Evolutionary conservation across 23 tunicate species (phyloP), one percentile per base, ranked within the genome.

Genomic region (Aplidium turbinatum): DNA sequence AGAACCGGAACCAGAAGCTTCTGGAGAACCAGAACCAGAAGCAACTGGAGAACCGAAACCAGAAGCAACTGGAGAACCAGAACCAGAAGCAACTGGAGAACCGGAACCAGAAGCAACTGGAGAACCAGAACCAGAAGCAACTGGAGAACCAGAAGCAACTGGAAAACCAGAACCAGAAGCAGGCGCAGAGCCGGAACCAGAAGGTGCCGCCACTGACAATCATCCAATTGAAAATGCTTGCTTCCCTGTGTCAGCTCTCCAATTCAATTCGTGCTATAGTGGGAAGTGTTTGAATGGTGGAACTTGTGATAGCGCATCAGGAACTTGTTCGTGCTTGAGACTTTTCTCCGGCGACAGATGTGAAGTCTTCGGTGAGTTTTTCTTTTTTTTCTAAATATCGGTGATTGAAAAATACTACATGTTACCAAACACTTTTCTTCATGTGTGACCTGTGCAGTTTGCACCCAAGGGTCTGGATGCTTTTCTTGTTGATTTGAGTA

Each of bases 231-330:
- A n/a, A n/a, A n/a, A n/a, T n/a, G 35, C 9, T 6, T 80, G 85
- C 40, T 36, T 31, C 1, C 85, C 85, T 2, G 68, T 47, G 2
- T 20, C 71, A 7, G 34, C 85, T 42, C 33, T 80, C 34, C 52
- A 27, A 57, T 38, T 21, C 20, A 47, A 54, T 9, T 38, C 11
- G 2, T 87, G 94, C 42, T 87, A 73, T 51, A 47, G n/a, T 2
- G 94, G 86, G 31, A 79, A 80, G 46, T 87, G 94, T 35, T 55
- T 87, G 51, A 87, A 87, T 58, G 85, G 85, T 1, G 94, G 94
- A 46, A 87, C 77, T 13, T 87, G 94, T 57, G 46, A 80, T 45
- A 6, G 55, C 19, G 35, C 13, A 25, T 56, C 85, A 0, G 94
- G 94, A 27, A 23, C n/a, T 25, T 87, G 94, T 66, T 52, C 56